Conservation (phyloP, 2,113 vertebrate species). For the Oceanodroma tethys region DNA sequence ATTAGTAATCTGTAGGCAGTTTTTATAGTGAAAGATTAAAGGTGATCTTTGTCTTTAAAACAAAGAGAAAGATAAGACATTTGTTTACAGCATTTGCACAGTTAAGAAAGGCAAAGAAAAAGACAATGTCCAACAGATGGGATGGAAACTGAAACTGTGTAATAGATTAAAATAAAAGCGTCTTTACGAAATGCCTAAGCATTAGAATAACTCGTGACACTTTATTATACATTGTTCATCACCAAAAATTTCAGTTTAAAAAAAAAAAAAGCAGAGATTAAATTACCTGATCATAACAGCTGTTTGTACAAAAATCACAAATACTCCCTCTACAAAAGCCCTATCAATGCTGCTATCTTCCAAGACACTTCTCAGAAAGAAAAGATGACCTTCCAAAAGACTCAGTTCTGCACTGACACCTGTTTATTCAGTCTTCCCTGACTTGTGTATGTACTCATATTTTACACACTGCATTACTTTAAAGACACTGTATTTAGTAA, state of each 20-base stretch:
- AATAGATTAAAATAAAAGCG: neutral
- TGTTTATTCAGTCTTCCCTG: neutral
- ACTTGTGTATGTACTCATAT: fast-evolving
- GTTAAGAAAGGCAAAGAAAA: neutral
- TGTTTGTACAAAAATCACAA: neutral
- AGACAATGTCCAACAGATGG: neutral
- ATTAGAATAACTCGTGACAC: neutral
- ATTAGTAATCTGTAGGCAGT: neutral
- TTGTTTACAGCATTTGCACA: neutral
- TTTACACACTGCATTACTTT: neutral
- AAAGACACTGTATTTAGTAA: neutral
- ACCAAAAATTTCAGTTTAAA: neutral
- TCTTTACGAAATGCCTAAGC: neutral
- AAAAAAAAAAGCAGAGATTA: neutral
- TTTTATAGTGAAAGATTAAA: neutral
- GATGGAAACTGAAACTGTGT: neutral
- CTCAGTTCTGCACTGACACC: neutral
- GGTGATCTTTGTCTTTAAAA: neutral
- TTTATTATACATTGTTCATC: neutral
- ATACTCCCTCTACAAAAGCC: neutral
- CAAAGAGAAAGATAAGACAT: neutral
- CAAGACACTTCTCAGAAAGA: neutral
- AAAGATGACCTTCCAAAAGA: neutral
- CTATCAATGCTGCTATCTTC: neutral
- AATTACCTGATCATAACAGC: neutral